phyloP scores from a whole-genome alignment of 1,140 invertebrate genomes.

The Heliconius melpomene region DNA sequence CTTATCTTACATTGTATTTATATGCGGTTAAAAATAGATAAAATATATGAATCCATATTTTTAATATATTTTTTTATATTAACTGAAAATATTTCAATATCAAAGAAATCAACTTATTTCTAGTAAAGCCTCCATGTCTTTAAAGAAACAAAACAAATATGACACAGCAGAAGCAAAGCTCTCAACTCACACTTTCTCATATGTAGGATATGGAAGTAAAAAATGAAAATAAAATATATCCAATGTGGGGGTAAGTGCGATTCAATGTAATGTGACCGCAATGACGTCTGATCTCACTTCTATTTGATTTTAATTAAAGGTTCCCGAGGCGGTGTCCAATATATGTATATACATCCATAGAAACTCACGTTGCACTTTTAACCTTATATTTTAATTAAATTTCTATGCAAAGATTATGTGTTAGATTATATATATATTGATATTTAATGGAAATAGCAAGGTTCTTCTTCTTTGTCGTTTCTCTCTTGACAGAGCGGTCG shows the following conservation, averaged over 20 bases:
- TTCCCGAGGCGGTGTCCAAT: slow-evolving; percentile 26
- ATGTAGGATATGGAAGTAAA: neutral
- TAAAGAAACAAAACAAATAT: neutral
- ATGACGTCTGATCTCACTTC: slow-evolving; percentile 60
- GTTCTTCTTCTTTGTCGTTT: no score
- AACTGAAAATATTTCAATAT: no score
- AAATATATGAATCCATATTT: no score
- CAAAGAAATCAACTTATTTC: no score
- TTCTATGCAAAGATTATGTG: neutral
- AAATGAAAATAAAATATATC: slow-evolving; percentile 24
- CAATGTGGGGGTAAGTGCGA: slow-evolving; percentile 2
- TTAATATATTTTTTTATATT: no score
- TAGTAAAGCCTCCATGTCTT: no score
- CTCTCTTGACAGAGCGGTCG: no score
- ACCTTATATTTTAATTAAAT: neutral
- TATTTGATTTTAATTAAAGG: slow-evolving; percentile 77
- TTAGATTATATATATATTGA: no score
- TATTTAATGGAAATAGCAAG: no score
- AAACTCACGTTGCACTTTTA: neutral
- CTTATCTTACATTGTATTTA: no score
- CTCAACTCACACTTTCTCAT: neutral
- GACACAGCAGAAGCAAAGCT: neutral
- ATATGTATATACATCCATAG: neutral
- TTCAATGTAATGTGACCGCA: slow-evolving; percentile 52
- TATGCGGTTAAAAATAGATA: no score